Base-by-base conservation (phyloP, 2,888 invertebrate species). In the Tiliacea aurago region DNA sequence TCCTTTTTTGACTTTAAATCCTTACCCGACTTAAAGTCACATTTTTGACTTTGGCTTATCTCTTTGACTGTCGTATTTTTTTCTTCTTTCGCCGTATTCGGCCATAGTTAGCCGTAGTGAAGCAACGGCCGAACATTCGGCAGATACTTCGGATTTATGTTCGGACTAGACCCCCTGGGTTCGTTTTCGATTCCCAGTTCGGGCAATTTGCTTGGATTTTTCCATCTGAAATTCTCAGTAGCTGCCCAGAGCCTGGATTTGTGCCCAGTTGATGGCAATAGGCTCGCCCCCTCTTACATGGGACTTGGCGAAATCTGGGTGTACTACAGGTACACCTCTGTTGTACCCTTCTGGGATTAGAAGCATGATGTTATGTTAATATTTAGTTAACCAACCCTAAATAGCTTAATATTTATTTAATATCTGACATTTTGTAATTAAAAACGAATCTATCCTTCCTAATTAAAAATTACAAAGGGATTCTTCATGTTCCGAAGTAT, bases 351-450 rank as follows among this genome's bases (percentile, higher is more conserved):
- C 15, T 2, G 15, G 15, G 23, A 15, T 7, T 28, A 53, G 7
- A 15, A 7, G 2, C 51, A 7, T 28, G 53, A 23, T 23, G 1
- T 23, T 53, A 10, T 28, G 28, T 28, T 51, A n/a, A 11, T 53
- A 15, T 53, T 28, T 55, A 55, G 15, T 55, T 4, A 55, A 18
- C 3, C 9, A 55, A 28, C 28, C 9, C 18, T 28, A 15, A 15
- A 18, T 15, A 28, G 11, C 81, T 47, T 51, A 70, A 83, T 79
- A 56, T 67, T 51, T 37, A 70, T 79, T 70, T 70, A 73, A 81
- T 74, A 56, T 61, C 61, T 10, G 72, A 43, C 47, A 41, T 66
- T 67, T 49, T 13, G 13, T 76, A 62, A 83, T 80, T 83, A 80
- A 68, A 83, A 77, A 59, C 7, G 49, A 63, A 82, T 80, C 59